phyloP scores from a whole-genome alignment of 2,113 vertebrate genomes.

The Oxyura jamaicensis region DNA sequence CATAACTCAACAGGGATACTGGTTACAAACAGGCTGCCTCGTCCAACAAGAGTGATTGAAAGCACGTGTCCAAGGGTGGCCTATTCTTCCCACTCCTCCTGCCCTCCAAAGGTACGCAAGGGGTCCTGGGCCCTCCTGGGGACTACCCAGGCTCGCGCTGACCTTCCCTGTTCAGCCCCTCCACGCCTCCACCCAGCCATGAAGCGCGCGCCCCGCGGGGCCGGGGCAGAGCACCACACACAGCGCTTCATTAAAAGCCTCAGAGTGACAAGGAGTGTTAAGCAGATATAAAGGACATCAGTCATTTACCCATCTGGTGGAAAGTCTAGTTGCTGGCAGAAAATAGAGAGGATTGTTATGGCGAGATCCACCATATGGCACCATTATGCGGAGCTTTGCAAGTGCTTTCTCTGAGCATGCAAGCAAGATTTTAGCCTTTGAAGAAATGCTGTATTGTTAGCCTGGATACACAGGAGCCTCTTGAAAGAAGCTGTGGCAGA shows the following conservation, averaged over 20 bases:
- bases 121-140: background rate
- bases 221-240: background rate
- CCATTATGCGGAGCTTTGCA: conserved; percentile 55
- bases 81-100: background rate
- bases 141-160: background rate
- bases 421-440: conserved; percentile 55
- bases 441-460: conserved; percentile 45
- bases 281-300: conserved; percentile 56
- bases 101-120: too few species aligned
- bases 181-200: background rate
- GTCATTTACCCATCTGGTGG: conserved; percentile 34
- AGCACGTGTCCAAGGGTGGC: background rate
- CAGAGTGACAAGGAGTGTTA: conserved; percentile 25
- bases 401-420: conserved; percentile 29
- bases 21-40: background rate
- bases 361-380: conserved; percentile 58
- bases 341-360: conserved; percentile 51
- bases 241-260: background rate
- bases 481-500: conserved; percentile 62
- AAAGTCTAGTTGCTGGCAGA: conserved; percentile 33
- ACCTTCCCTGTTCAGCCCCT: background rate
- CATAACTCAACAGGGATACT: background rate
- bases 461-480: background rate
- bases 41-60: background rate
- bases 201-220: accelerated